Conservation (phyloP, 2,797 vertebrate genomes). For the Sebastes kiyomatsui region DNA sequence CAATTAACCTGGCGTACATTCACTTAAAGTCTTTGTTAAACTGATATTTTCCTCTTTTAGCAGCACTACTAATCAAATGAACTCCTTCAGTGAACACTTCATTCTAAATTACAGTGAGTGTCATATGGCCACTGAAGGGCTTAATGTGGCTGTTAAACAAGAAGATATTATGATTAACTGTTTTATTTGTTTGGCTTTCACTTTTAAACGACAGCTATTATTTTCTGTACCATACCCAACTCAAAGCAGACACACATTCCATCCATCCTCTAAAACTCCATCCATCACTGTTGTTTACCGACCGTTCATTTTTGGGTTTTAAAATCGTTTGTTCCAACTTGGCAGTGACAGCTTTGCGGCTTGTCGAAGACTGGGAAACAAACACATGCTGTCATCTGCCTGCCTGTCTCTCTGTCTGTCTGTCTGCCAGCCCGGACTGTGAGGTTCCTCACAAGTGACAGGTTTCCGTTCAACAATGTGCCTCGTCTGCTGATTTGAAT, state of each 20-base stretch:
- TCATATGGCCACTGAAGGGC: neutral
- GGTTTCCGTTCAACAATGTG: slow-evolving; percentile 65
- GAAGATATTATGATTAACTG: neutral
- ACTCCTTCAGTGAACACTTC: neutral
- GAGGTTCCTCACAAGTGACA: slow-evolving; percentile 66
- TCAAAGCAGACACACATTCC: neutral
- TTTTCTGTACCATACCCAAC: neutral
- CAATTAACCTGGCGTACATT: neutral
- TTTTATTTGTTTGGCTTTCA: slow-evolving; percentile 10
- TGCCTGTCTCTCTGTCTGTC: slow-evolving; percentile 36
- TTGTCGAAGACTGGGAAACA: slow-evolving; percentile 61
- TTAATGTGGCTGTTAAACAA: slow-evolving; percentile 3
- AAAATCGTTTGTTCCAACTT: slow-evolving; percentile 61
- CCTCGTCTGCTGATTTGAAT: slow-evolving; percentile 66
- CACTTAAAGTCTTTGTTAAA: neutral
- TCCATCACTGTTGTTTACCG: slow-evolving; percentile 64
- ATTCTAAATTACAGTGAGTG: neutral
- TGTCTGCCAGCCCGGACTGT: slow-evolving; percentile 29
- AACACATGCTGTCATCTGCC: slow-evolving; percentile 57
- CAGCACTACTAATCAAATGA: neutral
- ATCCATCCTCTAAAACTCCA: slow-evolving; percentile 31
- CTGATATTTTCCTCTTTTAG: neutral
- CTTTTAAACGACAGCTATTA: neutral
- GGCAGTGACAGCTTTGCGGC: slow-evolving; percentile 60
- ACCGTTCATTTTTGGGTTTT: slow-evolving; percentile 61